These are phyloP conservation scores for Cottoperca gobio DNA, from an alignment of 2,797 vertebrate genomes.

Conservation along the genomic window DNA sequence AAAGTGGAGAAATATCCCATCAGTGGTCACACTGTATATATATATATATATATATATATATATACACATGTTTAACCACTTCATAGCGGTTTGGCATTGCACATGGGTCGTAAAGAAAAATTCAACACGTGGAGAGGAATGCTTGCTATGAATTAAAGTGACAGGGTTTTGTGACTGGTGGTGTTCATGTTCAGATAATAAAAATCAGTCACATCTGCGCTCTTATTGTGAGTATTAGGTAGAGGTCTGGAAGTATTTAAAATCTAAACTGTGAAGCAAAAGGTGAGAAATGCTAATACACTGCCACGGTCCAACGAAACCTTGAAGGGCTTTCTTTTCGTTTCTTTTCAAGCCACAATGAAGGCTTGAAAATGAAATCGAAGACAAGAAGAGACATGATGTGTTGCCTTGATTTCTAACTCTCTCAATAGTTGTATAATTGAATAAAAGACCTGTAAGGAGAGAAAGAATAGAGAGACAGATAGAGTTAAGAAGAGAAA, in stretches of 20 bases:
- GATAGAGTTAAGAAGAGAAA: constrained; percentile 32
- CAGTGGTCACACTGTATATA: constrained; percentile 26
- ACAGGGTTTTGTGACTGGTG: constrained; percentile 22
- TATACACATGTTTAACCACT: constrained; percentile 46
- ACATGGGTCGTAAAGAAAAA: constrained; percentile 52
- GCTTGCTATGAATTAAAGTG: constrained; percentile 36
- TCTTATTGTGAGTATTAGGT: constrained; percentile 55
- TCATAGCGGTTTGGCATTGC: constrained; percentile 59
- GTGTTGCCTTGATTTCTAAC: constrained; percentile 24
- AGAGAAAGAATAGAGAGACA: constrained; percentile 29
- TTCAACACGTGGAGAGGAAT: constrained; percentile 46
- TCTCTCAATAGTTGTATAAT: constrained; percentile 41
- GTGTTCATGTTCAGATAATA: constrained; percentile 53
- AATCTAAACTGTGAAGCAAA: constrained; percentile 24
- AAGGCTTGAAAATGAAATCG: constrained; percentile 17
- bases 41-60: too few relatives aligned
- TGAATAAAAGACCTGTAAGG: constrained; percentile 29
- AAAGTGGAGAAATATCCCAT: constrained; percentile 24
- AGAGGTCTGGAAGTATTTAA: constrained; percentile 27
- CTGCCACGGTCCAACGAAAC: constrained; percentile 45
- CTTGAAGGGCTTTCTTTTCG: constrained; percentile 23
- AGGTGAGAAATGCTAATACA: constrained; percentile 33
- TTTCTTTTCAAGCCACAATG: constrained; percentile 10
- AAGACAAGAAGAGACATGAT: constrained; percentile 15
- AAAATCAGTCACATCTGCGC: constrained; percentile 52